phyloP scores from a whole-genome alignment of 2,113 vertebrate species.

The Dicentrarchus labrax region DNA sequence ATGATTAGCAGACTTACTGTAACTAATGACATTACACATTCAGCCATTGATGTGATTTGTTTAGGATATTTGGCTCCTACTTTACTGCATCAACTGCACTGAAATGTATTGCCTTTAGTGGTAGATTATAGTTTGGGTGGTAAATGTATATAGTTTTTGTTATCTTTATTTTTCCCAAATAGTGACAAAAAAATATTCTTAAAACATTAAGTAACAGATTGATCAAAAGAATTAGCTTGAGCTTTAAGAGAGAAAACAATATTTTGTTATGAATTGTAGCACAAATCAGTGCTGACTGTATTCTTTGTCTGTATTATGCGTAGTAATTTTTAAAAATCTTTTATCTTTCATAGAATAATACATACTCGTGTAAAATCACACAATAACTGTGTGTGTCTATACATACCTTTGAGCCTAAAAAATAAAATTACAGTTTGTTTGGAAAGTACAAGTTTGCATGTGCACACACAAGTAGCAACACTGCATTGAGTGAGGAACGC shows the following conservation, averaged over 20 bases:
- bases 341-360: background rate
- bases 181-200: background rate
- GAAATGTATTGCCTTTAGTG: background rate
- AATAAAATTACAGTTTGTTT: slow-evolving; percentile 40
- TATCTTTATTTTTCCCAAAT: background rate
- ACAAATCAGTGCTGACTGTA: background rate
- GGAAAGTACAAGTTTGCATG: slow-evolving; percentile 49
- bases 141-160: background rate
- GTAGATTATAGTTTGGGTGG: background rate
- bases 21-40: slow-evolving; percentile 43
- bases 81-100: background rate
- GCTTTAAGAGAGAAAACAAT: background rate
- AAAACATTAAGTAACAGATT: background rate
- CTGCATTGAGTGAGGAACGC: slow-evolving; percentile 56
- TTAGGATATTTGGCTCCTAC: slow-evolving; percentile 11
- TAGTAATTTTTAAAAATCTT: background rate
- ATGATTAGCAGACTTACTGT: slow-evolving; percentile 40
- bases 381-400: background rate
- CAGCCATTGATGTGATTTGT: slow-evolving; percentile 30
- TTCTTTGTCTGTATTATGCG: background rate
- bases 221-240: background rate
- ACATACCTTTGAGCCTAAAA: background rate
- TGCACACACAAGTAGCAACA: slow-evolving; percentile 24
- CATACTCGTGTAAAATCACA: background rate
- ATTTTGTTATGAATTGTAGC: background rate